phyloP scores from a whole-genome alignment of 2,113 vertebrate species.

The Hemibagrus wyckioides region DNA sequence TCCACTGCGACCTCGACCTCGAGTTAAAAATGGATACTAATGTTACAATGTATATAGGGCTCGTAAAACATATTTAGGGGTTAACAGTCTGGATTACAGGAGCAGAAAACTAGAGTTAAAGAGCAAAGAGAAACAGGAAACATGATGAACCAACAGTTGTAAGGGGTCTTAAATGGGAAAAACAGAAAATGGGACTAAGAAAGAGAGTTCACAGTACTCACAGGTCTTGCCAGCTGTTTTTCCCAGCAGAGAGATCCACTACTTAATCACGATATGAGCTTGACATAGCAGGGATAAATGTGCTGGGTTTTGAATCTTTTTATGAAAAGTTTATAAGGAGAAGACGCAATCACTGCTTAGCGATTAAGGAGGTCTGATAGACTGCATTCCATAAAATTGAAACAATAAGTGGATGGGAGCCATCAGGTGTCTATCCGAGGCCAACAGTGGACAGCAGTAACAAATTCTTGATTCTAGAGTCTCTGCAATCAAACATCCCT shows the following conservation, averaged over 20 bases:
- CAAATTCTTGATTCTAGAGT: neutral
- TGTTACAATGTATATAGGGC: neutral
- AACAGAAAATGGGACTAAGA: constrained; percentile 25
- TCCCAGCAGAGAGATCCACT: constrained; percentile 11
- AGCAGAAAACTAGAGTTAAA: neutral
- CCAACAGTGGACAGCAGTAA: neutral
- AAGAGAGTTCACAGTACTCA: constrained; percentile 21
- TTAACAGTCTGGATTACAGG: neutral
- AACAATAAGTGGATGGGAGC: neutral
- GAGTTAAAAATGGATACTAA: neutral
- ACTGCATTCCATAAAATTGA: neutral
- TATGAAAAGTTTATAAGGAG: neutral
- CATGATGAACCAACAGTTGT: constrained; percentile 23
- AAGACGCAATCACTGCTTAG: neutral
- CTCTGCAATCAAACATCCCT: neutral
- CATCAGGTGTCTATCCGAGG: neutral
- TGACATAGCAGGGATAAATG: constrained; percentile 13
- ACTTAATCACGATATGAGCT: constrained; percentile 30
- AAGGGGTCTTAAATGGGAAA: constrained; percentile 35
- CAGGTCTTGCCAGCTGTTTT: constrained; percentile 23
- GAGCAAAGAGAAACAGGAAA: constrained; percentile 18
- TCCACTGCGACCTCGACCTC: neutral
- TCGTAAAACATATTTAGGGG: neutral
- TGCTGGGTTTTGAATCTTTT: neutral
- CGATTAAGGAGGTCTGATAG: neutral